A percentile compares a stretch with the other conserved stretches of the same genome.
These are phyloP conservation scores for Boloria euphrosyne DNA, from an alignment of 2,888 invertebrate species.

Conservation along the genomic window DNA sequence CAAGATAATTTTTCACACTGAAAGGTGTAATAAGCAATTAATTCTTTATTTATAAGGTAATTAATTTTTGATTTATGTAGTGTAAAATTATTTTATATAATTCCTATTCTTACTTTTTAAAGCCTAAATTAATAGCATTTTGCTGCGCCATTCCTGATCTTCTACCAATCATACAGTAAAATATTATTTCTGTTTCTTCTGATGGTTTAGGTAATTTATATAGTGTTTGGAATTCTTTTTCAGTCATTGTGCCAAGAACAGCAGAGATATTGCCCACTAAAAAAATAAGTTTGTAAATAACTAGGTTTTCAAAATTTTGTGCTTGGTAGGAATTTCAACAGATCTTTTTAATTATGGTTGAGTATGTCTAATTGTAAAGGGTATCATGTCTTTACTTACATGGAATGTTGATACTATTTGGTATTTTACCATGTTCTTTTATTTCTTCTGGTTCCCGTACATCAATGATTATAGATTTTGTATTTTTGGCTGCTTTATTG, in stretches of 20 bases:
- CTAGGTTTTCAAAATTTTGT: not conserved
- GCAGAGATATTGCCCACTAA: conserved; percentile 79
- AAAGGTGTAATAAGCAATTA: conserved; percentile 48
- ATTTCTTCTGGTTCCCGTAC: conserved; percentile 89
- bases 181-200: conserved; percentile 82
- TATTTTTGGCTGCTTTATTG: conserved; percentile 56
- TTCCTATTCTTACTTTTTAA: conserved; percentile 78
- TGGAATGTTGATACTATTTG: conserved; percentile 89
- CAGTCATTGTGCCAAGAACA: conserved; percentile 67
- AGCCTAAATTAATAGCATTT: conserved; percentile 81
- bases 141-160: conserved; percentile 85
- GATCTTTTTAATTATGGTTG: not conserved
- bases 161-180: conserved; percentile 86
- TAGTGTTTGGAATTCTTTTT: conserved; percentile 79
- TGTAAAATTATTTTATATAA: not conserved
- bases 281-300: conserved; percentile 45
- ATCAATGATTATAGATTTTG: conserved; percentile 84
- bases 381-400: conserved; percentile 76
- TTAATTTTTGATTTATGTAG: not conserved
- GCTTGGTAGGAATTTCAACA: too few relatives aligned
- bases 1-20: conserved; percentile 81
- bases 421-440: conserved; percentile 86
- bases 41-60: conserved; percentile 2
- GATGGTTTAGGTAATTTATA: conserved; percentile 84
- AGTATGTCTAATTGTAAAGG: conserved; percentile 5